phyloP scores from a whole-genome alignment of 2,797 vertebrate species.

The Aplochiton taeniatus region DNA sequence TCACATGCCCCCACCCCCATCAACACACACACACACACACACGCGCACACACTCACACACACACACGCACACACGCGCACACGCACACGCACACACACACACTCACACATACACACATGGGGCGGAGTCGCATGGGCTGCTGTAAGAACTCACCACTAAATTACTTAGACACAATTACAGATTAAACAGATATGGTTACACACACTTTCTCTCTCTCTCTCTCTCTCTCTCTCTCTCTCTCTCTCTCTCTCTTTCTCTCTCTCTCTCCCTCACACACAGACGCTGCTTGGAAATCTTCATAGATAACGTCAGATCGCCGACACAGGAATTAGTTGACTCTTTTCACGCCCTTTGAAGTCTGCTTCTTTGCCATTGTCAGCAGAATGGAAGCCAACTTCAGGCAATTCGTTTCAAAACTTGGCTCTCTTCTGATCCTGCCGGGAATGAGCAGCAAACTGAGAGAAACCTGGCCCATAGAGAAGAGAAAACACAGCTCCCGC shows the following conservation, averaged over 20 bases:
- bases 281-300: constrained; percentile 15
- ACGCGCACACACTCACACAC: constrained; percentile 3
- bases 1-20: constrained; percentile 17
- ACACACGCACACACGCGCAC: background rate
- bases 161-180: no score
- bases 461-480: constrained; percentile 17
- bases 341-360: constrained; percentile 31
- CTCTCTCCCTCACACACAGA: constrained; percentile 1
- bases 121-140: no score
- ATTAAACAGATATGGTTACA: no score
- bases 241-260: background rate
- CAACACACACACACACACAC: background rate
- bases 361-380: constrained; percentile 33
- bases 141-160: no score
- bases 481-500: constrained; percentile 16
- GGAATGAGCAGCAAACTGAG: background rate
- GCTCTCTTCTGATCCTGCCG: constrained; percentile 22
- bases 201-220: background rate
- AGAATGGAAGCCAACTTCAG: constrained; percentile 25
- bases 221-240: background rate
- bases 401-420: constrained; percentile 45
- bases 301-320: constrained; percentile 12
- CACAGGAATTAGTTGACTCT: constrained; percentile 25
- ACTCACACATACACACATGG: background rate
- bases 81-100: constrained; percentile 21